phyloP scores from a whole-genome alignment of 92 coral and sea anemone species.

The Heliopora coerulea region DNA sequence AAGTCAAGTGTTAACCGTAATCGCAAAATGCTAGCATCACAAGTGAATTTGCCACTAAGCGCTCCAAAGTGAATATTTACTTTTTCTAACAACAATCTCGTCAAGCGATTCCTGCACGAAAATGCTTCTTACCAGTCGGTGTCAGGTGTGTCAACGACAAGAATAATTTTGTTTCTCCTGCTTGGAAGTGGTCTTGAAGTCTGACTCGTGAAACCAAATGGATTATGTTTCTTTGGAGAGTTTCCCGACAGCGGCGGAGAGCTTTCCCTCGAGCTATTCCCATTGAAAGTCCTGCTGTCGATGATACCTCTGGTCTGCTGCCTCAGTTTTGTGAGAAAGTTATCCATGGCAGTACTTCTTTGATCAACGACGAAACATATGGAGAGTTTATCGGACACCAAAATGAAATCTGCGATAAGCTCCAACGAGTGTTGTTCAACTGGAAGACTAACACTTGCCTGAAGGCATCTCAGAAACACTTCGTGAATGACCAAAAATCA shows the following conservation, averaged over 20 bases:
- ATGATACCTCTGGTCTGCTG: constrained; percentile 33
- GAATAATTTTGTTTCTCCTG: constrained; percentile 76
- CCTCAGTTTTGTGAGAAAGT: constrained; percentile 34
- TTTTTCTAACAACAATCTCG: not conserved
- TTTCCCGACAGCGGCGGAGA: constrained; percentile 14
- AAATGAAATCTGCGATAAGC: too few relatives aligned
- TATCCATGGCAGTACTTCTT: constrained; percentile 3
- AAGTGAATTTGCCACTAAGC: not conserved
- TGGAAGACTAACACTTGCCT: too few relatives aligned
- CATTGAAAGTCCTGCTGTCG: constrained; percentile 32
- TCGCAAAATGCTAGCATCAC: not conserved
- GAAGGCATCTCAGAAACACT: too few relatives aligned
- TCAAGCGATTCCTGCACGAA: not conserved
- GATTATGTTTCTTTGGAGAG: constrained; percentile 39
- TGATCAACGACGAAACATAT: too few relatives aligned
- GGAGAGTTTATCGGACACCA: too few relatives aligned
- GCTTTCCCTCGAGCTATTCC: constrained; percentile 23
- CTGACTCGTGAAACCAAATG: constrained; percentile 30
- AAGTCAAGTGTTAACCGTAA: not conserved
- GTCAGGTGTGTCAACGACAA: constrained; percentile 87
- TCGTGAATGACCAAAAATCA: too few relatives aligned
- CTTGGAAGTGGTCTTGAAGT: constrained; percentile 55
- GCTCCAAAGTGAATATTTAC: not conserved
- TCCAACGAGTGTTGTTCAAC: too few relatives aligned
- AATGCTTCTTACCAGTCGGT: constrained; percentile 77